These are phyloP conservation scores for Steinernema feltiae DNA, from an alignment of 1,140 invertebrate species.

Conservation along the genomic window DNA sequence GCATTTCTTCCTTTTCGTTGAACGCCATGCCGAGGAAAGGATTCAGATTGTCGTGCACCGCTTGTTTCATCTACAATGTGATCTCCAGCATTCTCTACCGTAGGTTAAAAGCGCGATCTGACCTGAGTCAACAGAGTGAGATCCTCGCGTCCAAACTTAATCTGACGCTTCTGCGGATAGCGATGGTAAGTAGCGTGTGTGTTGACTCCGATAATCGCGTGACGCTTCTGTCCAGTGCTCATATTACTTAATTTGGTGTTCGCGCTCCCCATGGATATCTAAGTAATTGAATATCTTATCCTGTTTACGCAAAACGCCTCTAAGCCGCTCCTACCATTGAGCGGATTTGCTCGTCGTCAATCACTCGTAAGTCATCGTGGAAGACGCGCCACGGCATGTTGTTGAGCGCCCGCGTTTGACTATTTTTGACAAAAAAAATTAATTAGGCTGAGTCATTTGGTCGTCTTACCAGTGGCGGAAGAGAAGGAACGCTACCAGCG, in stretches of 20 bases:
- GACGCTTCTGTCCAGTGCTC: slow-evolving; percentile 43
- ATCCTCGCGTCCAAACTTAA: slow-evolving; percentile 50
- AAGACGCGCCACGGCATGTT: slow-evolving; percentile 57
- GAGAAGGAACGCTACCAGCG: slow-evolving; percentile 35
- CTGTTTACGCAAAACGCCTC: background rate
- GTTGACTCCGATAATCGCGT: slow-evolving; percentile 55
- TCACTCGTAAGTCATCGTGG: slow-evolving; percentile 52
- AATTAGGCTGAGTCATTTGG: background rate
- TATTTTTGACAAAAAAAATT: slow-evolving; percentile 27
- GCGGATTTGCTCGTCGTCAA: slow-evolving; percentile 52
- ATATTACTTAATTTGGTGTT: slow-evolving; percentile 56
- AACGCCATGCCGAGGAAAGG: slow-evolving; percentile 55
- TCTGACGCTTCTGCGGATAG: slow-evolving; percentile 48
- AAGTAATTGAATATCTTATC: slow-evolving; percentile 22
- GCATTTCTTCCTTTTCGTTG: slow-evolving; percentile 57
- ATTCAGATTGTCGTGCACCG: slow-evolving; percentile 55
- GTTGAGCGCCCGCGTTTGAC: slow-evolving; percentile 46
- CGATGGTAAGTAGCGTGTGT: slow-evolving; percentile 52
- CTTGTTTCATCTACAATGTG: slow-evolving; percentile 45
- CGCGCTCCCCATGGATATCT: slow-evolving; percentile 50
- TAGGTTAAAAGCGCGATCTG: too few relatives aligned
- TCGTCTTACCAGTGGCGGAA: slow-evolving; percentile 46
- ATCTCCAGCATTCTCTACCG: background rate
- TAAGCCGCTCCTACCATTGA: slow-evolving; percentile 43
- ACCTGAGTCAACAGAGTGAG: slow-evolving; percentile 46